phyloP scores from a whole-genome alignment of 2,888 invertebrate species.

The Agapostemon virescens region DNA sequence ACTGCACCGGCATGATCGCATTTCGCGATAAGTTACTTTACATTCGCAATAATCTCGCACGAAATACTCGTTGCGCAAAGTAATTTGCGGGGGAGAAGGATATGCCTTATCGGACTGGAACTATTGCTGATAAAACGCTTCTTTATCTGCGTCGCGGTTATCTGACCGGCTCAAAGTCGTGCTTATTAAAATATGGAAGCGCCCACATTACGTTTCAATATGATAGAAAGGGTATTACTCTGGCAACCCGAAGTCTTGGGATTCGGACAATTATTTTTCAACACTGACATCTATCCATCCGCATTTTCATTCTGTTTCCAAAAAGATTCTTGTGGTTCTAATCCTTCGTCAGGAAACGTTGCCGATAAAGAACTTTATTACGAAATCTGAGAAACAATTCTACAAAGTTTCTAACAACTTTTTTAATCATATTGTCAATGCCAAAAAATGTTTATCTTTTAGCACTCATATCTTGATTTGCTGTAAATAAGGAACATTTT shows the following conservation, averaged over 20 bases:
- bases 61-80: neutral
- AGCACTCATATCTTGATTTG: neutral
- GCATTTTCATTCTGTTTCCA: neutral
- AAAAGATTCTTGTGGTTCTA: neutral
- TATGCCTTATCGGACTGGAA: conserved; percentile 28
- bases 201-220: neutral
- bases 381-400: too few relatives aligned
- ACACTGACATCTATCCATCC: neutral
- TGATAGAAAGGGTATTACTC: neutral
- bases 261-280: neutral
- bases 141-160: conserved; percentile 14
- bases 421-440: neutral
- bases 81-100: conserved; percentile 2
- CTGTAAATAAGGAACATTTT: neutral
- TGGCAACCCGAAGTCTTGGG: neutral
- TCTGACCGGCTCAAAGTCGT: neutral
- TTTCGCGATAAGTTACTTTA: conserved; percentile 25
- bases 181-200: neutral
- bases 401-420: neutral
- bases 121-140: conserved; percentile 16
- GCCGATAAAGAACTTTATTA: too few relatives aligned
- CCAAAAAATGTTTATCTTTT: neutral
- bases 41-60: neutral
- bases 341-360: neutral
- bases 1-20: neutral